phyloP scores from a whole-genome alignment of 30 jellyfish, hydroid and myxozoan genomes.

The Morbakka virulenta region DNA sequence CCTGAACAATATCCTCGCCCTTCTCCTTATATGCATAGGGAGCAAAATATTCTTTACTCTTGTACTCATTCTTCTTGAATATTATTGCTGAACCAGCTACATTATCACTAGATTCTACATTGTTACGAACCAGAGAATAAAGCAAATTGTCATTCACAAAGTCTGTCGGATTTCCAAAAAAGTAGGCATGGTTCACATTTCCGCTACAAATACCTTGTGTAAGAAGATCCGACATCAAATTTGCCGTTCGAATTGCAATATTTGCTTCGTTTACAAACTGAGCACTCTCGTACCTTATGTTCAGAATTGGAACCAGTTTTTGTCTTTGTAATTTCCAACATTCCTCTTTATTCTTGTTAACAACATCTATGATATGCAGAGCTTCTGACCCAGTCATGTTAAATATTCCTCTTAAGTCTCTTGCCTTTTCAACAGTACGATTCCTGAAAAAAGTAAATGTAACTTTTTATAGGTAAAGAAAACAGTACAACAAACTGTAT shows the following conservation, averaged over 20 bases:
- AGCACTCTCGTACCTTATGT: conserved; percentile 54
- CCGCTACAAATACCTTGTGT: conserved; percentile 64
- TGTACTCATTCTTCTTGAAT: conserved; percentile 33
- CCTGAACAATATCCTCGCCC: conserved; percentile 20
- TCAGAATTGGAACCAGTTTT: conserved; percentile 38
- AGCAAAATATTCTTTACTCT: conserved; percentile 41
- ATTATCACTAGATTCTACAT: conserved; percentile 16
- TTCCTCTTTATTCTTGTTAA: conserved; percentile 43
- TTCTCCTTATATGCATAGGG: conserved; percentile 61
- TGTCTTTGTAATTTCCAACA: conserved; percentile 41
- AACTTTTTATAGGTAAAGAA: too few species aligned
- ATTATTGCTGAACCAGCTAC: conserved; percentile 56
- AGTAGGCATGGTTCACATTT: not conserved
- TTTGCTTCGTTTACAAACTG: conserved; percentile 24
- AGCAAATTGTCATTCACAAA: conserved; percentile 39
- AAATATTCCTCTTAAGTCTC: conserved; percentile 55
- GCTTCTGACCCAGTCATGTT: conserved; percentile 67
- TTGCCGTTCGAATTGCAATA: conserved; percentile 72
- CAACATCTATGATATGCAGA: conserved; percentile 21
- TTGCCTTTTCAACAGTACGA: conserved; percentile 13
- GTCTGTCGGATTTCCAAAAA: conserved; percentile 25
- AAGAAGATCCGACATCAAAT: conserved; percentile 48
- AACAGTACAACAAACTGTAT: too few species aligned
- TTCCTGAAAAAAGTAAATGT: not conserved
- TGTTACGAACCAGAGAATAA: conserved; percentile 25